Conservation (phyloP, 1,140 invertebrate genomes). For the Trinorchestia longiramus region DNA sequence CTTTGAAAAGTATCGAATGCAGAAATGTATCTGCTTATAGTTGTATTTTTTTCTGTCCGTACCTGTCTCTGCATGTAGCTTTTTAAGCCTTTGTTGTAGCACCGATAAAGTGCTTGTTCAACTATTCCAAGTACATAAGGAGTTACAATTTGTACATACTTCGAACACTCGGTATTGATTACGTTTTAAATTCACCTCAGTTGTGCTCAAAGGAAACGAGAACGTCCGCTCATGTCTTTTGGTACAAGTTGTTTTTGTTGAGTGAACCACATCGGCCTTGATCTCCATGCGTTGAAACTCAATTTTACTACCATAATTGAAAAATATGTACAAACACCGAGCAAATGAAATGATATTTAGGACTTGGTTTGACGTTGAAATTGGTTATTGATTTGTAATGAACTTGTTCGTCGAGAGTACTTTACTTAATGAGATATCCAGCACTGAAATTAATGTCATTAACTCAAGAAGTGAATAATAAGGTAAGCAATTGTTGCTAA, state of each 20-base stretch:
- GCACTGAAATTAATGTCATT: neutral
- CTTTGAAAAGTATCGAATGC: no score
- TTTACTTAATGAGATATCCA: neutral
- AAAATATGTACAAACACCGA: neutral
- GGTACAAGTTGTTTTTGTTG: neutral
- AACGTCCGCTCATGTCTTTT: neutral
- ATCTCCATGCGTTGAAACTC: neutral
- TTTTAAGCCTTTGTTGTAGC: no score
- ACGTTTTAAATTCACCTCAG: no score
- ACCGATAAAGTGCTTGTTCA: no score
- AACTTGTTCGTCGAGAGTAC: neutral
- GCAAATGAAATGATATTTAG: neutral
- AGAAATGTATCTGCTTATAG: no score
- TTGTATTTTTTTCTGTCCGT: no score
- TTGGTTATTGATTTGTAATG: neutral
- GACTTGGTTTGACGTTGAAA: neutral
- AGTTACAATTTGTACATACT: no score
- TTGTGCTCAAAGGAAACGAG: neutral
- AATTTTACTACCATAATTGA: neutral
- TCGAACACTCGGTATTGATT: no score
- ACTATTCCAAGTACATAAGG: no score
- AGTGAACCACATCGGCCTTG: neutral
- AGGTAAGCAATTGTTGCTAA: neutral
- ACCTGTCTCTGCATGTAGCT: no score
- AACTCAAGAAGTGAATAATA: neutral